A percentile compares a stretch with the other conserved stretches of the same genome.
These are phyloP conservation scores for Bombus difficillimus DNA, from an alignment of 1,140 invertebrate genomes.

Conservation along the genomic window DNA sequence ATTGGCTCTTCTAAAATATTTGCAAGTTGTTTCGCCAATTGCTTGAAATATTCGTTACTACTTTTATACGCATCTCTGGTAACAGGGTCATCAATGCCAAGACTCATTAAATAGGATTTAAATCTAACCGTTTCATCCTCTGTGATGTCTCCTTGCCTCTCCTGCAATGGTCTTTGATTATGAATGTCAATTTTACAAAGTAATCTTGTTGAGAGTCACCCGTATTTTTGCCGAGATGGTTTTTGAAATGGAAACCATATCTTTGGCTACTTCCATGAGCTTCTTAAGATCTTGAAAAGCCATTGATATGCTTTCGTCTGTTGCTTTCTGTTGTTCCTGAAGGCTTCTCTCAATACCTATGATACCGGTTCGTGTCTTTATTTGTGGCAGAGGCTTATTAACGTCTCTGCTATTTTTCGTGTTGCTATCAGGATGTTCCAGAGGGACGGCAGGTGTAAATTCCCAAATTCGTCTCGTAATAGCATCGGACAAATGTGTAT, in stretches of 20 bases:
- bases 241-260: conserved; percentile 97
- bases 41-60: conserved; percentile 93
- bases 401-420: conserved; percentile 68
- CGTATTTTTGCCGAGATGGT: conserved; percentile 96
- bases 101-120: conserved; percentile 97
- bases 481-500: conserved; percentile 85
- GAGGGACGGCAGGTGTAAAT: conserved; percentile 68
- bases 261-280: conserved; percentile 97
- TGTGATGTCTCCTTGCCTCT: conserved; percentile 97
- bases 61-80: conserved; percentile 94
- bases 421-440: conserved; percentile 60
- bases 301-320: conserved; percentile 94
- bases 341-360: conserved; percentile 97
- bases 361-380: conserved; percentile 93
- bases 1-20: conserved; percentile 92
- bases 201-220: conserved; percentile 82
- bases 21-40: conserved; percentile 93
- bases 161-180: conserved; percentile 84
- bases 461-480: conserved; percentile 87
- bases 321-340: conserved; percentile 94
- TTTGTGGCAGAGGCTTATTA: conserved; percentile 77
- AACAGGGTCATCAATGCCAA: conserved; percentile 98
- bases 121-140: conserved; percentile 98
- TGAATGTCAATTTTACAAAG: conserved; percentile 64
- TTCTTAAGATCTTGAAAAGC: conserved; percentile 98